Percentiles rank a stretch among this genome's conserved stretches.
Conservation (phyloP, 2,888 invertebrate species). For the Lasioglossum leucozonium region DNA sequence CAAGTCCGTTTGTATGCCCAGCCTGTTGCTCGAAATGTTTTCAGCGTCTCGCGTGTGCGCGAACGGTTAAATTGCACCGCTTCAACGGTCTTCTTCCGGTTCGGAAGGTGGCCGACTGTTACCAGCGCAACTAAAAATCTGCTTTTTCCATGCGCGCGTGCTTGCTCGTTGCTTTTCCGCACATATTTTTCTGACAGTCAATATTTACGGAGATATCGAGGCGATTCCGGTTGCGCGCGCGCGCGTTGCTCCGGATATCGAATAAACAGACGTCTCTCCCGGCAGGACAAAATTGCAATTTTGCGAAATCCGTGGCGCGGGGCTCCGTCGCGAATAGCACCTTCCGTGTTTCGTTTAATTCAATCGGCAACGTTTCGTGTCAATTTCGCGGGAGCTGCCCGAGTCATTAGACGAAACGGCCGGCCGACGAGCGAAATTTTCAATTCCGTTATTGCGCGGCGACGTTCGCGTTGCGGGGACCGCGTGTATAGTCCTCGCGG, state of each 20-base stretch:
- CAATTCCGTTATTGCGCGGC: constrained; percentile 26
- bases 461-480: not conserved
- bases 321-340: not conserved
- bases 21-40: not conserved
- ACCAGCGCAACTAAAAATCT: not conserved
- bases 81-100: not conserved
- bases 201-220: constrained; percentile 12
- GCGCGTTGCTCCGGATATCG: not conserved
- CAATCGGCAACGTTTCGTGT: not conserved
- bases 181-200: constrained; percentile 12
- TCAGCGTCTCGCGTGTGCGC: not conserved
- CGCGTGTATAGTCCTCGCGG: not conserved
- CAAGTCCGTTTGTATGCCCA: not conserved
- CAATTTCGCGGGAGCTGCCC: constrained; percentile 1
- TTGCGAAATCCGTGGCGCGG: not conserved
- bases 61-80: not conserved
- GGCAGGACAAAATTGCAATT: not conserved
- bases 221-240: not conserved
- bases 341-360: not conserved
- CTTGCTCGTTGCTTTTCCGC: not conserved
- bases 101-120: not conserved
- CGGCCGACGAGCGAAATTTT: constrained; percentile 24
- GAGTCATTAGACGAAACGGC: not conserved
- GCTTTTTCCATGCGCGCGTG: not conserved
- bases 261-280: not conserved